These are phyloP conservation scores for Prionailurus bengalensis DNA, from an alignment of 2,113 vertebrate genomes.

Conservation along the genomic window DNA sequence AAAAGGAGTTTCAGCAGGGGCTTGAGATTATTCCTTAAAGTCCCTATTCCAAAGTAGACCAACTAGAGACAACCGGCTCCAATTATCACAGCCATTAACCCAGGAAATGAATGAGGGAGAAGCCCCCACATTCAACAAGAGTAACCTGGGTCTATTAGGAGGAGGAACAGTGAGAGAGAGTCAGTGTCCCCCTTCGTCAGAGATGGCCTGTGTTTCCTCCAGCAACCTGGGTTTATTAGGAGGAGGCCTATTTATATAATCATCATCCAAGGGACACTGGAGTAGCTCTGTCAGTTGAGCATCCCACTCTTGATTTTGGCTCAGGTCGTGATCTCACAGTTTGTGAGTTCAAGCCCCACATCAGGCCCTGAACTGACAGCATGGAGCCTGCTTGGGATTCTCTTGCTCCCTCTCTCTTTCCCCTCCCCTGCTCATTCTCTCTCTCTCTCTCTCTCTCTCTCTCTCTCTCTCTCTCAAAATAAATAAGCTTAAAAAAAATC, in stretches of 20 bases:
- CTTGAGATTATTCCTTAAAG: background rate
- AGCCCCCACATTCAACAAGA: background rate
- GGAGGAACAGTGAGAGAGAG: background rate
- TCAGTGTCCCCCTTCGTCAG: background rate
- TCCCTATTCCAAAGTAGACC: background rate
- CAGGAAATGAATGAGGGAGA: background rate
- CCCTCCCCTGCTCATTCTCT: no score
- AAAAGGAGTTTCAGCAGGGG: background rate
- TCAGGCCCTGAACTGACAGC: no score
- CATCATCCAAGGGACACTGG: background rate
- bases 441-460: no score
- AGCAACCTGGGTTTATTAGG: background rate
- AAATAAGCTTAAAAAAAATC: no score
- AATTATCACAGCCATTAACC: background rate
- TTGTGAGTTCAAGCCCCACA: no score
- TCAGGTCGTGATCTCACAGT: no score
- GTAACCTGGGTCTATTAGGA: background rate
- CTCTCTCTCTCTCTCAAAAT: no score
- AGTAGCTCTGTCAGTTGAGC: no score
- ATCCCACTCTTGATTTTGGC: no score
- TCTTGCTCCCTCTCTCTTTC: no score
- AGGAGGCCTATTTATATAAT: background rate
- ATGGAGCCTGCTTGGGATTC: no score
- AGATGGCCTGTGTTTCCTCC: background rate
- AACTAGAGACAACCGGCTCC: background rate